Percentiles rank a stretch among this genome's conserved stretches.
These are phyloP conservation scores for Corvus hawaiiensis DNA, from an alignment of 2,113 vertebrate species.

Conservation along the genomic window DNA sequence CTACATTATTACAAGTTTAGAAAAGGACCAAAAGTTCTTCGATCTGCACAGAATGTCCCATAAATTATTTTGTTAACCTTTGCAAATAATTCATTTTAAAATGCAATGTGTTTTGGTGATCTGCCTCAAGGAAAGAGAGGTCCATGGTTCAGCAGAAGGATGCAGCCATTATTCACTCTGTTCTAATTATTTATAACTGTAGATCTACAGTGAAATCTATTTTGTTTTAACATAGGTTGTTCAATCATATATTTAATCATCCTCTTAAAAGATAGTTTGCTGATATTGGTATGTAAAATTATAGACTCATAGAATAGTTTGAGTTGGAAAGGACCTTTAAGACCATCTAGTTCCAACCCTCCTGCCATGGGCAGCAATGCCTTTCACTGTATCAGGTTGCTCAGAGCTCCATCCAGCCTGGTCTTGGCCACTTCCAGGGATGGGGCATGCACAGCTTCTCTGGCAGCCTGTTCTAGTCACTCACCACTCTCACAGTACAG, in stretches of 20 bases:
- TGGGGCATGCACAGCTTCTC: background rate
- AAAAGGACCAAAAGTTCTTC: slow-evolving; percentile 32
- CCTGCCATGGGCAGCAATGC: background rate
- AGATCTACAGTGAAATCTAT: background rate
- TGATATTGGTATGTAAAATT: background rate
- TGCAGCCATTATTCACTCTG: background rate
- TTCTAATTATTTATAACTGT: background rate
- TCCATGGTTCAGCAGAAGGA: background rate
- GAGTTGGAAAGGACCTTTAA: background rate
- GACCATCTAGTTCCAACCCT: background rate
- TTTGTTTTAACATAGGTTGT: background rate
- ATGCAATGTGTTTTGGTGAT: background rate
- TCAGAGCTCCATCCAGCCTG: background rate
- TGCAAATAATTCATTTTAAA: slow-evolving; percentile 47
- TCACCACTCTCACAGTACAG: background rate
- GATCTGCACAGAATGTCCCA: slow-evolving; percentile 28
- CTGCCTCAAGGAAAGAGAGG: background rate
- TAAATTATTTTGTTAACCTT: slow-evolving; percentile 60
- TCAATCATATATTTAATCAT: background rate
- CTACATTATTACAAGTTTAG: slow-evolving; percentile 56
- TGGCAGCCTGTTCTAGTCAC: background rate
- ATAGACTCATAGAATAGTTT: background rate
- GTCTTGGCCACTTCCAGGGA: background rate
- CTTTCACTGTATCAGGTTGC: background rate
- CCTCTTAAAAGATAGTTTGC: background rate